A percentile compares a stretch with the other conserved stretches of the same genome.
Conservation (phyloP, 2,797 vertebrate species). For the Ciconia nigra region DNA sequence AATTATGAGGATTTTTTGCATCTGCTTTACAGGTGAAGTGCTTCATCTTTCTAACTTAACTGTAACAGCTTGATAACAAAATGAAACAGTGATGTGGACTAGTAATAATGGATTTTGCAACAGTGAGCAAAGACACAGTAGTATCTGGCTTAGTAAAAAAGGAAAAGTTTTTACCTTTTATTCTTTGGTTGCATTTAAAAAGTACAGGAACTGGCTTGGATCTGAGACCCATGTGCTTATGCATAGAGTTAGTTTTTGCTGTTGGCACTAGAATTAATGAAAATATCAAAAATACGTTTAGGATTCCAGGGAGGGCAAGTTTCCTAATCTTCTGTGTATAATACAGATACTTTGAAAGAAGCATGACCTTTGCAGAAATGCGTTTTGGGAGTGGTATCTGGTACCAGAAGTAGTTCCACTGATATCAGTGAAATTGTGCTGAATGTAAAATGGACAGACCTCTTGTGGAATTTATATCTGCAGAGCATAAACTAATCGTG, state of each 20-base stretch:
- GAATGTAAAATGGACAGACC: not conserved
- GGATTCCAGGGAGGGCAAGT: not conserved
- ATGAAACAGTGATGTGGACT: not conserved
- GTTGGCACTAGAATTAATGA: not conserved
- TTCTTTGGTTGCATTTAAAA: not conserved
- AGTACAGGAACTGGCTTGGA: not conserved
- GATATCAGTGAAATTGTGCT: not conserved
- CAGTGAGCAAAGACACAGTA: not conserved
- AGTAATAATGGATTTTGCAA: not conserved
- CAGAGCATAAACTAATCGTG: not conserved
- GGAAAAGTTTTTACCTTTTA: not conserved
- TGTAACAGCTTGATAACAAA: not conserved
- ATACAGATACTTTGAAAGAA: not conserved
- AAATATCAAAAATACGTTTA: not conserved
- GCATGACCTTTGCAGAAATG: not conserved
- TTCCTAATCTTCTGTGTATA: not conserved
- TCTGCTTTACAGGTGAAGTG: not conserved
- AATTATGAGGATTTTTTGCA: not conserved
- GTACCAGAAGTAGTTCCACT: not conserved
- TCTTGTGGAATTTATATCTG: not conserved
- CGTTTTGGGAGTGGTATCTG: not conserved
- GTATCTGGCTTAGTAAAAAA: not conserved
- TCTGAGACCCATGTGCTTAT: not conserved
- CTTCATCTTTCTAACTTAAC: not conserved
- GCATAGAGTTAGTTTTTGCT: not conserved